Evolutionary conservation across 2,888 invertebrate genomes (phyloP).

Genomic region (Cotesia congregata): DNA sequence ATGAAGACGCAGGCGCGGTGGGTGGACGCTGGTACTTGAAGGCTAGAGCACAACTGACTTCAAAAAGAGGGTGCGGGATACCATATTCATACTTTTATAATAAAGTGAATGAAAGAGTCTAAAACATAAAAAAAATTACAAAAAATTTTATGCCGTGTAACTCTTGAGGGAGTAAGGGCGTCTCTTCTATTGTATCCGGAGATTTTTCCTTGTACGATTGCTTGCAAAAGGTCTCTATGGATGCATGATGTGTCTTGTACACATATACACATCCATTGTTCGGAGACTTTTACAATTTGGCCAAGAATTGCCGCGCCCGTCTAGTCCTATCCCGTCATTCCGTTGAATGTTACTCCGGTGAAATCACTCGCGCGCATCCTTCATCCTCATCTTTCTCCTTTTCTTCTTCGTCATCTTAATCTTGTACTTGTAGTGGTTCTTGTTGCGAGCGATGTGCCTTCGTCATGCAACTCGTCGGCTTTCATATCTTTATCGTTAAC

Average conservation of each 20-base stretch:
- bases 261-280: slow-evolving; percentile 62
- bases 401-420: not conserved
- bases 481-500: slow-evolving; percentile 39
- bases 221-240: slow-evolving; percentile 60
- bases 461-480: slow-evolving; percentile 28
- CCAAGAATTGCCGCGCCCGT: slow-evolving; percentile 53
- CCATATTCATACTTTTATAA: slow-evolving; percentile 34
- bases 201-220: slow-evolving; percentile 58
- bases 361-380: slow-evolving; percentile 31
- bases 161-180: slow-evolving; percentile 51
- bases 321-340: slow-evolving; percentile 62
- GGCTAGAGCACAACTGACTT: slow-evolving; percentile 32
- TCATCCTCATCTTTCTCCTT: not conserved
- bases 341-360: slow-evolving; percentile 24
- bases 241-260: slow-evolving; percentile 51
- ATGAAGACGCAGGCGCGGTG: slow-evolving; percentile 54
- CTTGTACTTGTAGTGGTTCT: not conserved
- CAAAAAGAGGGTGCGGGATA: slow-evolving; percentile 38
- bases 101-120: not conserved
- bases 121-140: slow-evolving; percentile 26
- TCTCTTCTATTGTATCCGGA: slow-evolving; percentile 59
- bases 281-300: slow-evolving; percentile 63
- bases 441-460: slow-evolving; percentile 22
- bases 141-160: not conserved
- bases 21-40: slow-evolving; percentile 47